Percentiles rank a stretch among this genome's conserved stretches.
Evolutionary conservation across 2,113 vertebrate species (phyloP).

Genomic region (Ptilonorhynchus violaceus): DNA sequence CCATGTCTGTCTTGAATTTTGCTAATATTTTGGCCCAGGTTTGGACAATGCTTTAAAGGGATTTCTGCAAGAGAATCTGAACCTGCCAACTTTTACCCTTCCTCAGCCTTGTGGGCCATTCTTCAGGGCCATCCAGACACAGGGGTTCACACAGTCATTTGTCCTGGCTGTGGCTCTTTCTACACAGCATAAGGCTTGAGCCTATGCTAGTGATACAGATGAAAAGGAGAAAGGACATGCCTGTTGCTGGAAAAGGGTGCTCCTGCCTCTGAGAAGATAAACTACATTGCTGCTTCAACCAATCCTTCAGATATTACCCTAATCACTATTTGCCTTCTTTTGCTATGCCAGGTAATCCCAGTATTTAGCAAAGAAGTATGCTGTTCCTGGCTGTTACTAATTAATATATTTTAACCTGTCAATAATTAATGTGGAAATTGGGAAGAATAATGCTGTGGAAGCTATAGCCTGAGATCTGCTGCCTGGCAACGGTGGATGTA

Average conservation of each 20-base stretch:
- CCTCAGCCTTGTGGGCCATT: background rate
- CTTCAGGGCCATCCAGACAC: background rate
- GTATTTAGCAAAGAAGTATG: background rate
- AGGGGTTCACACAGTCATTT: background rate
- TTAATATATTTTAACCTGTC: constrained; percentile 40
- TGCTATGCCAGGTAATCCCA: background rate
- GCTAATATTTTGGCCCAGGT: background rate
- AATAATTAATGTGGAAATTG: constrained; percentile 26
- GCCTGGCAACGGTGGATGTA: constrained; percentile 22
- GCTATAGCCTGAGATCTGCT: constrained; percentile 21
- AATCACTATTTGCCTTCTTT: background rate
- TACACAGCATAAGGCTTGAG: background rate
- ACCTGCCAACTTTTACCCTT: background rate
- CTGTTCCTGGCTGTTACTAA: background rate
- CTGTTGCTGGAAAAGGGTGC: background rate
- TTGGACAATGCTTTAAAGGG: background rate
- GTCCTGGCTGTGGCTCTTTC: background rate
- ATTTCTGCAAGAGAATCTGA: background rate
- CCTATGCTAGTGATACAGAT: background rate
- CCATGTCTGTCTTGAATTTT: background rate
- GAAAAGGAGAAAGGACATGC: background rate
- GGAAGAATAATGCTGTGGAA: background rate
- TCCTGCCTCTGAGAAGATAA: background rate
- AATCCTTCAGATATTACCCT: background rate
- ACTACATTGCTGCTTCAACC: background rate